phyloP scores from a whole-genome alignment of 2,888 invertebrate species.

The Drosophila fulvimacula region DNA sequence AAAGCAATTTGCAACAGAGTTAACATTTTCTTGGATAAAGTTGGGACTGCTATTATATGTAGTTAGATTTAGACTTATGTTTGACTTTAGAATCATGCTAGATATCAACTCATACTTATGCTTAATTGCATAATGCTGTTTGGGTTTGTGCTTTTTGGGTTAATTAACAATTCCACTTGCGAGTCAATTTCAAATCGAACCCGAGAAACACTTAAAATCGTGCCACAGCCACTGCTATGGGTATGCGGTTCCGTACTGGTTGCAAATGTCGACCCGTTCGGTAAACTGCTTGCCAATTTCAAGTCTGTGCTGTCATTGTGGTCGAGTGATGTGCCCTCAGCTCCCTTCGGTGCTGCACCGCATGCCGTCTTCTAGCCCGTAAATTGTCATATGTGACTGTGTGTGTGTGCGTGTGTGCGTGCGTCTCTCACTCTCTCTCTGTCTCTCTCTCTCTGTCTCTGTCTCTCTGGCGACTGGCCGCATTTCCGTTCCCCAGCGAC shows the following conservation, averaged over 20 bases:
- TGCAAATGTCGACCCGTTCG: slow-evolving; percentile 16
- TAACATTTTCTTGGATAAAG: background rate
- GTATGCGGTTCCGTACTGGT: slow-evolving; percentile 24
- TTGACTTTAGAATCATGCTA: background rate
- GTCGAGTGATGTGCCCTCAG: slow-evolving; percentile 39
- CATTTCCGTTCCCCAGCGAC: slow-evolving; percentile 58
- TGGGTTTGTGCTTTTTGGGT: slow-evolving; percentile 4
- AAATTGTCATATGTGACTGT: slow-evolving; percentile 41
- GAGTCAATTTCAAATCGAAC: slow-evolving; percentile 30
- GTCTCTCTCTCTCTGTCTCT: slow-evolving; percentile 14
- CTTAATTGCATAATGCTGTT: slow-evolving; percentile 11
- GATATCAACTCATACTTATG: background rate
- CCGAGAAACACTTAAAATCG: slow-evolving; percentile 13
- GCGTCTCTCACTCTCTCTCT: slow-evolving; percentile 16
- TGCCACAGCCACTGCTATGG: slow-evolving; percentile 5
- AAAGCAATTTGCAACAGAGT: background rate
- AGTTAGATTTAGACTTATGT: no score
- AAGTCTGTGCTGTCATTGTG: slow-evolving; percentile 50
- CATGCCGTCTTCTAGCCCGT: slow-evolving; percentile 47
- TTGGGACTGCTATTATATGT: no score
- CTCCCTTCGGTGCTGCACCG: slow-evolving; percentile 30
- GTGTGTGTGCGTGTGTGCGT: slow-evolving; percentile 16
- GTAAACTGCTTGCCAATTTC: slow-evolving; percentile 43
- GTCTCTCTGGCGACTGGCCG: slow-evolving; percentile 38
- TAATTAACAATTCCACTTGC: slow-evolving; percentile 34